Percentiles rank a stretch among this genome's conserved stretches.
These are phyloP conservation scores for Trissolcus japonicus DNA, from an alignment of 2,888 invertebrate species.

Conservation along the genomic window DNA sequence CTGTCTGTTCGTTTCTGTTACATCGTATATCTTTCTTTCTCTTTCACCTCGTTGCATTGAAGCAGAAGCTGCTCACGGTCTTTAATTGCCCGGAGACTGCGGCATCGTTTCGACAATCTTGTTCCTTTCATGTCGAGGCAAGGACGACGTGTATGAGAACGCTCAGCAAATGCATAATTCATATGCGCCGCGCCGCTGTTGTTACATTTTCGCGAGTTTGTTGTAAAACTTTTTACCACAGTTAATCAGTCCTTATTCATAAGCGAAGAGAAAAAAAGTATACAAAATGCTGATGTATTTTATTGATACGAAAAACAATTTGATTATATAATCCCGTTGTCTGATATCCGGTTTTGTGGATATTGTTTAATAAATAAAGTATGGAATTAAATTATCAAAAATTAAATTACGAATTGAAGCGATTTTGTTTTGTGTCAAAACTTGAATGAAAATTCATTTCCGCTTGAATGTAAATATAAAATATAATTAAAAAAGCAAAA, in stretches of 20 bases:
- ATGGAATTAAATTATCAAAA: no score
- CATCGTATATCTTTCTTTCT: background rate
- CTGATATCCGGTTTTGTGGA: background rate
- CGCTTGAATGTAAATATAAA: no score
- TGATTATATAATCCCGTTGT: no score
- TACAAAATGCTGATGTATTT: background rate
- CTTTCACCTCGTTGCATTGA: background rate
- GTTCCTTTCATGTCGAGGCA: slow-evolving; percentile 41
- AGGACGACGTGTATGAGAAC: slow-evolving; percentile 29
- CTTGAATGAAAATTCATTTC: no score
- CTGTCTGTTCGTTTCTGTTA: no score
- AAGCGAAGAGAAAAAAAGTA: background rate
- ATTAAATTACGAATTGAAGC: no score
- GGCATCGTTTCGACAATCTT: slow-evolving; percentile 46
- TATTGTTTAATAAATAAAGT: no score
- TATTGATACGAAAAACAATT: background rate
- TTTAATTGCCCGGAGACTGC: slow-evolving; percentile 41
- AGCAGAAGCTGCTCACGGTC: slow-evolving; percentile 7
- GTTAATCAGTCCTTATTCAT: slow-evolving; percentile 1
- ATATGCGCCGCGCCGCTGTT: slow-evolving; percentile 18
- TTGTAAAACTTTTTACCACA: no score
- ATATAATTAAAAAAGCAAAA: no score
- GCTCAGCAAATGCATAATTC: slow-evolving; percentile 34
- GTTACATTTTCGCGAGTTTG: slow-evolving; percentile 8
- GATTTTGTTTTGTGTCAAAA: no score